Evolutionary conservation across 2,888 invertebrate species (phyloP).

Genomic region (Baccha elongata): DNA sequence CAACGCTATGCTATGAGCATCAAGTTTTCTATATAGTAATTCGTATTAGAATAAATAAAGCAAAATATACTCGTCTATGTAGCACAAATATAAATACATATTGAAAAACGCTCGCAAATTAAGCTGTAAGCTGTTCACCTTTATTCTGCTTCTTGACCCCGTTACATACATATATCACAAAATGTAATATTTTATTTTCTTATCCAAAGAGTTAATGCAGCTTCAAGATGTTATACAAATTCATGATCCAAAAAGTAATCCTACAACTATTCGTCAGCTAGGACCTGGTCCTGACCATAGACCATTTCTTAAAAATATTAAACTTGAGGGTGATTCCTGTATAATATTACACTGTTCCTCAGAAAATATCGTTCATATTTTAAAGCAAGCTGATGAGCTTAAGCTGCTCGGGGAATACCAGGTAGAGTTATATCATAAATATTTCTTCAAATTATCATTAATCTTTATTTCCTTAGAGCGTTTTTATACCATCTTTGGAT

Average conservation of each 20-base stretch:
- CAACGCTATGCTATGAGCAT: too few relatives aligned
- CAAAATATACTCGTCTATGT: too few relatives aligned
- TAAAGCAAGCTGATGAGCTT: slow-evolving; percentile 90
- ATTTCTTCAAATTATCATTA: neutral
- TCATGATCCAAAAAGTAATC: slow-evolving; percentile 86
- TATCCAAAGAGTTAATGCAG: slow-evolving; percentile 85
- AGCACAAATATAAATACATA: too few relatives aligned
- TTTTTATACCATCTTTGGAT: slow-evolving; percentile 83
- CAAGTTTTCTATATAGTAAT: too few relatives aligned
- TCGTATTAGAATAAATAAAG: too few relatives aligned
- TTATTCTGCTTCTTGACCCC: too few relatives aligned
- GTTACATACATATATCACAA: too few relatives aligned
- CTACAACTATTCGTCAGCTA: slow-evolving; percentile 87
- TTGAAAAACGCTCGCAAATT: too few relatives aligned
- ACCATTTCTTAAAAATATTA: slow-evolving; percentile 89
- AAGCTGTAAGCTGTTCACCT: too few relatives aligned
- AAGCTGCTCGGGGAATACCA: slow-evolving; percentile 92
- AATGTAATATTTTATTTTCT: too few relatives aligned
- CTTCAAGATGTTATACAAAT: slow-evolving; percentile 91
- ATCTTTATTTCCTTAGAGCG: slow-evolving; percentile 82
- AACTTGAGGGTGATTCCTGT: slow-evolving; percentile 87
- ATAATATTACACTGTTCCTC: slow-evolving; percentile 90
- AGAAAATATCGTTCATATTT: slow-evolving; percentile 86
- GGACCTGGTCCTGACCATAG: slow-evolving; percentile 84
- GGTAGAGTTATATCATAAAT: slow-evolving; percentile 79